Percentiles rank a stretch among this genome's conserved stretches.
Evolutionary conservation across 2,888 invertebrate species (phyloP).

Genomic region (Mayetiola destructor): DNA sequence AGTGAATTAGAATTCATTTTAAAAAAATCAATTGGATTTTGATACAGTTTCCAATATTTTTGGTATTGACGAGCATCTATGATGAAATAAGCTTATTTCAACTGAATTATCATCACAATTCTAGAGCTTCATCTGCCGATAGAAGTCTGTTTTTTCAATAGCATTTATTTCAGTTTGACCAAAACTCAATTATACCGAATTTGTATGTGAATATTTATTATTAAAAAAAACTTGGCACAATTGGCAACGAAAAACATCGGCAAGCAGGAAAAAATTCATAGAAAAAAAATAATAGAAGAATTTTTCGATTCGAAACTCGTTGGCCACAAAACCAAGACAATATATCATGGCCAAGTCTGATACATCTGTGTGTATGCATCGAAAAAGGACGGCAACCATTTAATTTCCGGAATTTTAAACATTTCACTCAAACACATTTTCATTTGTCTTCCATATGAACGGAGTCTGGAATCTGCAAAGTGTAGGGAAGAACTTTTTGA

Average conservation of each 20-base stretch:
- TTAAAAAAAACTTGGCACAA: neutral
- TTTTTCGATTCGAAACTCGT: neutral
- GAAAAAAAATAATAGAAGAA: neutral
- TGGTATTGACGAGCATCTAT: too few species aligned
- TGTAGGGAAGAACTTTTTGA: neutral
- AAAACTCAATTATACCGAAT: neutral
- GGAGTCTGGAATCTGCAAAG: too few species aligned
- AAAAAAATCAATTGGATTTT: too few species aligned
- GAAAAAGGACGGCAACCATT: neutral
- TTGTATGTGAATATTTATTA: neutral
- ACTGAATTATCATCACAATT: too few species aligned
- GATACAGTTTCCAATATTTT: too few species aligned
- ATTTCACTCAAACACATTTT: neutral
- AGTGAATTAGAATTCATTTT: too few species aligned
- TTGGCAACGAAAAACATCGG: neutral
- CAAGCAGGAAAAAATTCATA: neutral
- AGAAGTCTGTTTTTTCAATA: too few species aligned
- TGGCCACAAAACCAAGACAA: neutral
- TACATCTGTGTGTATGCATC: neutral
- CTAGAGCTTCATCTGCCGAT: too few species aligned
- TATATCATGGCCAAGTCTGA: neutral
- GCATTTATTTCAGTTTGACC: too few species aligned
- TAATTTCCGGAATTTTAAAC: slow-evolving; percentile 12
- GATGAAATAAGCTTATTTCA: too few species aligned
- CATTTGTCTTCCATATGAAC: neutral